A percentile compares a stretch with the other conserved stretches of the same genome.
phyloP scores from a whole-genome alignment of 1,140 invertebrate species.

The Agraylea sexmaculata region DNA sequence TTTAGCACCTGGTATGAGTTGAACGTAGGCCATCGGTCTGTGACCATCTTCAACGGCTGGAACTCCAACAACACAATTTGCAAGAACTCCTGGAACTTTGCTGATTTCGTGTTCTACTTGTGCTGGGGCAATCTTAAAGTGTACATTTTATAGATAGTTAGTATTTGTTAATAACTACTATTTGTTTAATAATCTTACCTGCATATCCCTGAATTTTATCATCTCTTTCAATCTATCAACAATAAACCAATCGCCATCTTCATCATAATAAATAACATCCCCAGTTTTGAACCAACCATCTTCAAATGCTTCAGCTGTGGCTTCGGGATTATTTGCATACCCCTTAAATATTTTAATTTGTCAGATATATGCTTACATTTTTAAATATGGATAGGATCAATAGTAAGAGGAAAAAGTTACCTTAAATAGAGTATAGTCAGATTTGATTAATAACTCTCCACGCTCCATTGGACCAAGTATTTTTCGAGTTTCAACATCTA shows the following conservation, averaged over 20 bases:
- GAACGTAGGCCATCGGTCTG: constrained; percentile 41
- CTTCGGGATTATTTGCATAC: constrained; percentile 46
- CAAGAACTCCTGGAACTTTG: constrained; percentile 36
- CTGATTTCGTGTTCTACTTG: constrained; percentile 15
- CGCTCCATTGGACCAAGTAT: constrained; percentile 23
- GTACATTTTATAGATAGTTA: not conserved
- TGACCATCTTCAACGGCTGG: constrained; percentile 44
- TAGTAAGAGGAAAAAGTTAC: constrained; percentile 9
- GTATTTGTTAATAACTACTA: not conserved
- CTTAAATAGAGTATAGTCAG: constrained; percentile 9
- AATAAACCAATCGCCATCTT: constrained; percentile 48
- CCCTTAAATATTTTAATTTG: too few relatives aligned
- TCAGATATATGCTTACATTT: too few relatives aligned
- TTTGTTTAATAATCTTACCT: constrained; percentile 33
- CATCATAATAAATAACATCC: constrained; percentile 58
- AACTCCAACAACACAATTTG: constrained; percentile 52
- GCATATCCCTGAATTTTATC: constrained; percentile 57
- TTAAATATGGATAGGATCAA: too few relatives aligned
- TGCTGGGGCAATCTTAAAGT: constrained; percentile 6
- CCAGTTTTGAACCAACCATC: constrained; percentile 66
- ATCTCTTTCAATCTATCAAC: constrained; percentile 59
- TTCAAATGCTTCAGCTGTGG: constrained; percentile 50
- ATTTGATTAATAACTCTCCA: constrained; percentile 29
- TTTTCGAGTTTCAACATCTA: constrained; percentile 24
- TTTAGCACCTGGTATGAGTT: constrained; percentile 25